Conservation (phyloP, 2,888 invertebrate genomes). For the Drymonia ruficornis region DNA sequence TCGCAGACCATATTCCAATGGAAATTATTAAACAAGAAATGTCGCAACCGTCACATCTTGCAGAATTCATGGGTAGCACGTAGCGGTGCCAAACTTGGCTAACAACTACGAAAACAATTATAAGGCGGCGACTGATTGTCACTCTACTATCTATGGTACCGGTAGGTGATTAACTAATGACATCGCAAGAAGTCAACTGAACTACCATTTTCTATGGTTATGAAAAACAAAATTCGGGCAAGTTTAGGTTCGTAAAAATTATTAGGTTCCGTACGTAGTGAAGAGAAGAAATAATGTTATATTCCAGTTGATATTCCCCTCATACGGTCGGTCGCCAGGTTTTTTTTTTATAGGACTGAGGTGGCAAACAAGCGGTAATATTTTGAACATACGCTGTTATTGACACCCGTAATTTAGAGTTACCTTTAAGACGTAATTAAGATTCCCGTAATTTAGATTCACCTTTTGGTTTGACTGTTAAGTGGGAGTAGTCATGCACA, state of each 20-base stretch:
- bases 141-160: conserved; percentile 11
- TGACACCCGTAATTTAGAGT: too few species aligned
- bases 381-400: too few species aligned
- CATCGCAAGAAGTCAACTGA: conserved; percentile 5
- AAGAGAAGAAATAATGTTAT: too few species aligned
- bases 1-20: not conserved
- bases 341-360: too few species aligned
- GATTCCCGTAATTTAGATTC: too few species aligned
- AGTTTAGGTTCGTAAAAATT: not conserved
- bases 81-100: conserved; percentile 1
- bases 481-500: too few species aligned
- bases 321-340: too few species aligned
- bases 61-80: not conserved
- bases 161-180: conserved; percentile 20
- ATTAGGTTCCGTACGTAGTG: too few species aligned
- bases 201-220: not conserved
- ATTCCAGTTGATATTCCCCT: too few species aligned
- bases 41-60: not conserved
- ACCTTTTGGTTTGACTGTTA: too few species aligned
- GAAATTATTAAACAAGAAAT: not conserved
- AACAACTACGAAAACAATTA: not conserved
- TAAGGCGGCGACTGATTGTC: conserved; percentile 7
- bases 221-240: not conserved
- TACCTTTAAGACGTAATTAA: too few species aligned
- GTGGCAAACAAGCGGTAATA: too few species aligned